Conservation (phyloP, 2,113 vertebrate genomes). For the Protomyctophum bolini region DNA sequence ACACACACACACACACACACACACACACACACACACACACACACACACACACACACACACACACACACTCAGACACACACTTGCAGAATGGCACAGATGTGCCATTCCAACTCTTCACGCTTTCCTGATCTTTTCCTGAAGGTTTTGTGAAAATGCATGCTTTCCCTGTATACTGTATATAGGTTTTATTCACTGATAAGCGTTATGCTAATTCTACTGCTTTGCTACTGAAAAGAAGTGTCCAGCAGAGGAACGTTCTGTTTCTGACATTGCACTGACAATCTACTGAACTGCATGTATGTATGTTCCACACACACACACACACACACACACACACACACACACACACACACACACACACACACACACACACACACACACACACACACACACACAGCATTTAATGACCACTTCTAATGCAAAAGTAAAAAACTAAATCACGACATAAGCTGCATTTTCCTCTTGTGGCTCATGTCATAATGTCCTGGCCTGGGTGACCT, state of each 20-base stretch:
- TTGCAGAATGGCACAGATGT: too few species aligned
- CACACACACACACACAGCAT: neutral
- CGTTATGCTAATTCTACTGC: too few species aligned
- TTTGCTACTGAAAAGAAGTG: too few species aligned
- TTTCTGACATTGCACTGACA: too few species aligned
- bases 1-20: slow-evolving; percentile 1
- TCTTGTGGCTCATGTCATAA: slow-evolving; percentile 7
- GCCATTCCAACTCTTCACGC: too few species aligned
- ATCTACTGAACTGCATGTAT: too few species aligned
- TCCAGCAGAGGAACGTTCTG: too few species aligned
- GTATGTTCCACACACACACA: neutral
- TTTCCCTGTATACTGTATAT: too few species aligned
- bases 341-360: slow-evolving; percentile 47
- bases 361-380: slow-evolving; percentile 6
- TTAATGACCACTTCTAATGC: slow-evolving; percentile 7
- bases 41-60: neutral
- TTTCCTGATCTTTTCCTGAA: too few species aligned
- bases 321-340: slow-evolving; percentile 47
- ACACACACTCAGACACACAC: neutral
- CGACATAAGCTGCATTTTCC: neutral
- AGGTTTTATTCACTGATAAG: too few species aligned
- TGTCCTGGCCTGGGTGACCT: neutral
- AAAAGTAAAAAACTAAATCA: neutral
- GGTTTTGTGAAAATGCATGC: too few species aligned
- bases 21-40: neutral